Evolutionary conservation across 2,888 invertebrate genomes (phyloP), one percentile per base, ranked within the genome.

Genomic region (Imbricaverruca yamaguchii): DNA sequence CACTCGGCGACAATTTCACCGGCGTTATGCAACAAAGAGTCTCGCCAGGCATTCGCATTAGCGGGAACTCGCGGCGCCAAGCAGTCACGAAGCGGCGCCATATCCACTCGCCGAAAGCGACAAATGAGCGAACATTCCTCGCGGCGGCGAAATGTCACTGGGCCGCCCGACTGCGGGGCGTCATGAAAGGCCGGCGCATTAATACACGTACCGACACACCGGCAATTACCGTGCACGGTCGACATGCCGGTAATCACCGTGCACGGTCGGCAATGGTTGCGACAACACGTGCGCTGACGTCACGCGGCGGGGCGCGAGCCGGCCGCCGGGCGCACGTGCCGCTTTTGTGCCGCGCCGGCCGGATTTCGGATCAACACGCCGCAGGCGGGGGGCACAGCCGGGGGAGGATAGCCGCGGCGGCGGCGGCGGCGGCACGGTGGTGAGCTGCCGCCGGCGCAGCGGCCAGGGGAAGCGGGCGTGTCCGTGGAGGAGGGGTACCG

Each of bases 241-340:
- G 61, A 18, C 57, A n/a, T 21, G 63, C n/a, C 63, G 15, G 63
- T n/a, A 63, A 63, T 6, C 63, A 10, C 63, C 8, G 63, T 61
- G 61, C 61, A 63, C 15, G 15, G 39, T 15, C 69, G 23, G 23
- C 23, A 21, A 21, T 8, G 4, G 10, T 11, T 23, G 12, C 12
- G 61, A 23, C 69, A 39, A 23, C 69, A 69, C 69, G 69, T 69
- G 69, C 23, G 39, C 15, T 69, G 69, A 69, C 69, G 69, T 69
- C 69, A 69, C 69, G 39, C 39, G 2, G 39, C 39, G 39, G 39
- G 39, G 39, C 39, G 4, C 39, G 39, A 39, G 39, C 39, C 39
- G 39, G 39, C 39, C 39, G 39, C 39, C 39, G 1, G 69, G 69
- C 11, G 69, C 69, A 39, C 69, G 69, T 69, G 69, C 39, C 23